Conservation (phyloP, 2,888 invertebrate genomes). For the Epinotia brunnichana region DNA sequence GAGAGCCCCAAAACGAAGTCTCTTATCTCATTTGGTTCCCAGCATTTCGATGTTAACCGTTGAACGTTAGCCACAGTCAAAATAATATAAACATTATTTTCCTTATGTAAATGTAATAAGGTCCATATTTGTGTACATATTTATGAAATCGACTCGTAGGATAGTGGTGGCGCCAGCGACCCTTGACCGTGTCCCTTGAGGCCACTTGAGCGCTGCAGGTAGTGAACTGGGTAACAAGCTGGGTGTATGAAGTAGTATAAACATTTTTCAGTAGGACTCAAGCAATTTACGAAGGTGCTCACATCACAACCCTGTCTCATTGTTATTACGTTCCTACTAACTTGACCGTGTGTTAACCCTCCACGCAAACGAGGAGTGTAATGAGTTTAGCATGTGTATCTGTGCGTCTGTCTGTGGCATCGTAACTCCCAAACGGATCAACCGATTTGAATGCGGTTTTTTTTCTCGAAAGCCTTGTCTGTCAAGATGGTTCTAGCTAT, state of each 20-base stretch:
- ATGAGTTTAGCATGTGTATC: no score
- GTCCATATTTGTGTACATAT: not conserved
- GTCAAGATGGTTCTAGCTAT: no score
- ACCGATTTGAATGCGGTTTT: no score
- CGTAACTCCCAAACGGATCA: no score
- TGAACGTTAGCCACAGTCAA: not conserved
- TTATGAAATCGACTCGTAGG: not conserved
- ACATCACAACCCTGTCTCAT: no score
- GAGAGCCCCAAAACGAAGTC: not conserved
- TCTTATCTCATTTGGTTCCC: slow-evolving; percentile 8
- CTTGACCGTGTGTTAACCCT: no score
- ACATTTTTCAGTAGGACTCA: slow-evolving; percentile 1
- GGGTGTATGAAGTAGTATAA: not conserved
- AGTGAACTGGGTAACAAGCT: slow-evolving; percentile 38
- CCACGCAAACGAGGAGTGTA: no score
- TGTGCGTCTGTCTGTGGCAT: no score
- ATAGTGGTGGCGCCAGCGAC: slow-evolving; percentile 32
- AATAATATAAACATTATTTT: not conserved
- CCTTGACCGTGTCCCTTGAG: slow-evolving; percentile 29
- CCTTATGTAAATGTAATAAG: not conserved
- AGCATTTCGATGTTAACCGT: slow-evolving; percentile 15
- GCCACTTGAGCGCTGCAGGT: slow-evolving; percentile 42
- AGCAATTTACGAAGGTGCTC: no score
- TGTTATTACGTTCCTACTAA: no score
- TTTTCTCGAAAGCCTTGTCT: no score